Evolutionary conservation across 2,888 invertebrate species (phyloP).

Genomic region (Cerastoderma edule): DNA sequence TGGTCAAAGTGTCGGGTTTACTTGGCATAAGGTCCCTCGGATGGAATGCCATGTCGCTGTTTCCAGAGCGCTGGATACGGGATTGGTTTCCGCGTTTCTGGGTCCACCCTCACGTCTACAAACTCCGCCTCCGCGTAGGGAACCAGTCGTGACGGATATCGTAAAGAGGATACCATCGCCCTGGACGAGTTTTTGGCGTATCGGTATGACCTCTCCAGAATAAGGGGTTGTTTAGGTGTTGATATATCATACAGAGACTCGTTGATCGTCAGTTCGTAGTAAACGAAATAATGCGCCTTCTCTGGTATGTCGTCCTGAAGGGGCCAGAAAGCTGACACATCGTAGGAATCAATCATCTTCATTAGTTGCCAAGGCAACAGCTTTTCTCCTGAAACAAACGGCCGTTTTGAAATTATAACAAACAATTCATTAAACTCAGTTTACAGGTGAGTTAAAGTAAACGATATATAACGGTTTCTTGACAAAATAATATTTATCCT

Average conservation of each 20-base stretch:
- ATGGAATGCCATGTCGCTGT: constrained; percentile 20
- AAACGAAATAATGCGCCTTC: constrained; percentile 21
- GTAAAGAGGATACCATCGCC: constrained; percentile 7
- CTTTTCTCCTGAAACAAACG: constrained; percentile 27
- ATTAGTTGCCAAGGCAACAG: constrained; percentile 41
- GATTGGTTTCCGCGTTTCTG: constrained; percentile 38
- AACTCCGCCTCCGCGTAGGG: constrained; percentile 20
- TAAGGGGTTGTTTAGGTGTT: constrained; percentile 36
- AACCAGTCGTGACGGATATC: constrained; percentile 18
- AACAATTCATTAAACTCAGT: no score
- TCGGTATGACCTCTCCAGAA: constrained; percentile 23
- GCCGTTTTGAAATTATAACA: no score
- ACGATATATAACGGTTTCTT: no score
- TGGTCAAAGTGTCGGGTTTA: constrained; percentile 8
- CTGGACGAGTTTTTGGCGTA: constrained; percentile 36
- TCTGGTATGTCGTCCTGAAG: neutral
- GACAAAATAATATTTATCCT: no score
- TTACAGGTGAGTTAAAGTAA: no score
- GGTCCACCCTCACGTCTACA: constrained; percentile 44
- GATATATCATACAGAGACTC: constrained; percentile 24
- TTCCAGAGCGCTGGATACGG: constrained; percentile 40
- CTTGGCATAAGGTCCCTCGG: constrained; percentile 25
- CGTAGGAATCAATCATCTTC: constrained; percentile 37
- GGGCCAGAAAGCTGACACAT: constrained; percentile 20
- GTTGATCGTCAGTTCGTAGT: constrained; percentile 25